Evolutionary conservation across 2,888 invertebrate genomes (phyloP).

Genomic region (Drosophila pseudotalamancana): DNA sequence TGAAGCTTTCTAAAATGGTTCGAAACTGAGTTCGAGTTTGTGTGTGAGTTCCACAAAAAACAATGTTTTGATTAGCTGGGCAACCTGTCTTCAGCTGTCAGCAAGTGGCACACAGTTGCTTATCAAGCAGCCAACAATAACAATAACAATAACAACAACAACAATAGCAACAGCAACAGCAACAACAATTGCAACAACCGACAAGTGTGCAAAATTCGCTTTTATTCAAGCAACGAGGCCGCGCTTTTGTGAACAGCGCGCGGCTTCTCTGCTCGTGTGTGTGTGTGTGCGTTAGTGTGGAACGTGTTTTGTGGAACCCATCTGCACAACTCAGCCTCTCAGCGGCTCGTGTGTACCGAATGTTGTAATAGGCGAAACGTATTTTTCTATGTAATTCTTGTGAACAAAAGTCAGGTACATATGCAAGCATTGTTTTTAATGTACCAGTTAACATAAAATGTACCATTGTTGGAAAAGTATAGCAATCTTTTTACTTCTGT

Average conservation of each 20-base stretch:
- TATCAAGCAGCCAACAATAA: constrained; percentile 26
- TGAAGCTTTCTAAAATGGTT: constrained; percentile 31
- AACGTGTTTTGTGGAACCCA: constrained; percentile 30
- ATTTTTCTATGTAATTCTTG: no score
- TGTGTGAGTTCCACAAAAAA: constrained; percentile 14
- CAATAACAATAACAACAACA: background rate
- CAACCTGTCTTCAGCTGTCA: constrained; percentile 37
- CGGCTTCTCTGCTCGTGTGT: background rate
- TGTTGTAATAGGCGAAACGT: background rate
- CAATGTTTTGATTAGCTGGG: constrained; percentile 14
- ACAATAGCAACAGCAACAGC: background rate
- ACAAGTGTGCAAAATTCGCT: constrained; percentile 43
- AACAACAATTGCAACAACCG: constrained; percentile 1
- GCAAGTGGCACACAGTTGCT: constrained; percentile 26
- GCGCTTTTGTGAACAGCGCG: background rate
- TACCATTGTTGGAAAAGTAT: no score
- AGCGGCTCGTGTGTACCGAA: background rate
- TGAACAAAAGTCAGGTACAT: no score
- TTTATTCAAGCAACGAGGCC: constrained; percentile 25
- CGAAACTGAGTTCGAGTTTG: no score
- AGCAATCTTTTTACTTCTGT: no score
- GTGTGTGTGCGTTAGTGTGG: no score
- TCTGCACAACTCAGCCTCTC: background rate
- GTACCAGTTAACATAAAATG: no score
- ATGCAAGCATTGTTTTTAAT: no score